A percentile compares a stretch with the other conserved stretches of the same genome.
phyloP scores from a whole-genome alignment of 2,797 vertebrate genomes.

The Microctenopoma stevenorrisi region DNA sequence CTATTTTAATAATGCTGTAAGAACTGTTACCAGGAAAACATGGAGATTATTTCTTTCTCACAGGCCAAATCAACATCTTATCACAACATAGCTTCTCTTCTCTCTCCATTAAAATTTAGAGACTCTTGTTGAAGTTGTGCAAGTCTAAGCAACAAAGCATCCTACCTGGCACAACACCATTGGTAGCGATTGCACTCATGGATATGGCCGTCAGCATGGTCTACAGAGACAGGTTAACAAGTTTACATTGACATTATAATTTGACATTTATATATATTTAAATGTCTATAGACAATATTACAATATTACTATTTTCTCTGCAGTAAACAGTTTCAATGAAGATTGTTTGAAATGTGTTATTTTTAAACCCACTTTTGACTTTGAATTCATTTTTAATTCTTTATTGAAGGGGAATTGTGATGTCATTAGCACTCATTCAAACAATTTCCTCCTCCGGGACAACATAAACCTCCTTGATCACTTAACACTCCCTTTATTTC shows the following conservation, averaged over 20 bases:
- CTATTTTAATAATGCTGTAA: background rate
- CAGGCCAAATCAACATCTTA: background rate
- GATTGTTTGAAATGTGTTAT: background rate
- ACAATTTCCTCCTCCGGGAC: background rate
- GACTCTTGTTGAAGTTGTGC: background rate
- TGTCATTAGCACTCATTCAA: background rate
- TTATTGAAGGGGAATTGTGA: background rate
- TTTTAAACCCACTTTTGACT: background rate
- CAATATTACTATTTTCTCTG: too few species aligned
- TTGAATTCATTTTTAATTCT: background rate
- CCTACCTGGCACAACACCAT: conserved; percentile 96
- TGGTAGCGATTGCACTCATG: conserved; percentile 98
- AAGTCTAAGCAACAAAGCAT: background rate
- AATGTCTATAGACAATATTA: too few species aligned
- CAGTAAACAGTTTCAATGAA: background rate
- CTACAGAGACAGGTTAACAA: conserved; percentile 70
- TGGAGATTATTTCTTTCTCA: background rate
- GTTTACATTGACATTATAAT: too few species aligned
- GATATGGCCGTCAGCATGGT: conserved; percentile 98
- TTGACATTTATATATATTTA: too few species aligned
- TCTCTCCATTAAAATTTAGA: background rate
- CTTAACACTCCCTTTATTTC: background rate
- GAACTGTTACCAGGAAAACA: background rate
- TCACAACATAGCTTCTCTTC: background rate
- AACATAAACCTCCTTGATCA: background rate